Conservation (phyloP, 2,888 invertebrate genomes). For the Cinara cedri region DNA sequence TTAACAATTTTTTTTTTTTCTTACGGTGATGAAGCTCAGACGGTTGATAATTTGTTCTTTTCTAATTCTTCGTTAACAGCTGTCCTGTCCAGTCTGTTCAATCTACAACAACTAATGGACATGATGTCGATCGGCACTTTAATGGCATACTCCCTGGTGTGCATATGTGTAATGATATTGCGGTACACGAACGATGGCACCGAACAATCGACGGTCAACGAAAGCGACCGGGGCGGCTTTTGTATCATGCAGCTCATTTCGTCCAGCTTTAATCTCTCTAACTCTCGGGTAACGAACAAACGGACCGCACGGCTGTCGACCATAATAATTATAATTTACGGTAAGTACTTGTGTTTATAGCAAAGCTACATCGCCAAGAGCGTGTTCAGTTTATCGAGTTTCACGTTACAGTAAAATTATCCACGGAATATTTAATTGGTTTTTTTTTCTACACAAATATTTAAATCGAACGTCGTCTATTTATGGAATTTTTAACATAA, state of each 20-base stretch:
- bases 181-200: slow-evolving; percentile 66
- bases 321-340: slow-evolving; percentile 16
- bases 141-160: slow-evolving; percentile 89
- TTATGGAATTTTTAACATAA: no score
- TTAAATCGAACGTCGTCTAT: no score
- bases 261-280: slow-evolving; percentile 22
- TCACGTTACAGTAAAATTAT: no score
- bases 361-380: no score
- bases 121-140: slow-evolving; percentile 96
- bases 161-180: slow-evolving; percentile 84
- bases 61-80: slow-evolving; percentile 66
- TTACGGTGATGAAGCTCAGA: no score
- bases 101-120: slow-evolving; percentile 87
- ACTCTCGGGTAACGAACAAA: slow-evolving; percentile 22
- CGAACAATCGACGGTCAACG: background rate
- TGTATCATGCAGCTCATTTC: slow-evolving; percentile 34
- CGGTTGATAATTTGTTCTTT: no score
- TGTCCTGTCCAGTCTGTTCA: slow-evolving; percentile 83
- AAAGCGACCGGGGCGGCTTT: background rate
- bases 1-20: no score
- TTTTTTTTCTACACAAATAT: no score
- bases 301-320: slow-evolving; percentile 7
- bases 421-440: no score
- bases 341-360: no score
- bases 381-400: no score